Conservation (phyloP, 2,888 invertebrate species). For the Drosophila ustulata region DNA sequence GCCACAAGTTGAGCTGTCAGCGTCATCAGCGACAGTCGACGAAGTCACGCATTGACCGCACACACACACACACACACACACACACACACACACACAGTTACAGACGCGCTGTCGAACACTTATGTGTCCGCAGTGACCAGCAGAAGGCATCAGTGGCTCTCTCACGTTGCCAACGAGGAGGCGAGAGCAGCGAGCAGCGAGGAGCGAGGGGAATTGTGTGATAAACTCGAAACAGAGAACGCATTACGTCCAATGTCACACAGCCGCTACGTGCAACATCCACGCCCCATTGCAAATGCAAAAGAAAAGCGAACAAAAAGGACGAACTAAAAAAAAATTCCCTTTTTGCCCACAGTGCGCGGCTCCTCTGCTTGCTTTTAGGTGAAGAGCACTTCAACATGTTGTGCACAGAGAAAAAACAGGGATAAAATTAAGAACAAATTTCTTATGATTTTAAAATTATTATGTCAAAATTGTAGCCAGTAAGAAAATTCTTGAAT, state of each 20-base stretch:
- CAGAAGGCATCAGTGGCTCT: conserved; percentile 39
- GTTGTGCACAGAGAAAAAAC: too few relatives aligned
- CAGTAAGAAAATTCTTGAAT: too few relatives aligned
- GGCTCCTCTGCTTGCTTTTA: neutral
- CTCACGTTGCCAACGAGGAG: conserved; percentile 46
- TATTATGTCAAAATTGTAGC: too few relatives aligned
- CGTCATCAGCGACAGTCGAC: conserved; percentile 1
- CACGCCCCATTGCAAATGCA: conserved; percentile 44
- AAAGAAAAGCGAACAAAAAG: conserved; percentile 30
- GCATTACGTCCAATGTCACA: conserved; percentile 58
- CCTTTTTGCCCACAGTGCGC: conserved; percentile 23
- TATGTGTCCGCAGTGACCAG: conserved; percentile 29
- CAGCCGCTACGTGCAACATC: conserved; percentile 58
- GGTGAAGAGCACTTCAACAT: neutral
- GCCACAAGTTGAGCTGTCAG: conserved; percentile 38
- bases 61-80: neutral
- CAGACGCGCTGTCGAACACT: neutral
- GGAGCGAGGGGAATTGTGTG: conserved; percentile 12
- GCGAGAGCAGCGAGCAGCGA: neutral
- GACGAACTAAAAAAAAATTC: conserved; percentile 52
- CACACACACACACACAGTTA: neutral
- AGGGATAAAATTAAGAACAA: too few relatives aligned
- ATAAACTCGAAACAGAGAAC: conserved; percentile 61
- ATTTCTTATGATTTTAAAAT: too few relatives aligned
- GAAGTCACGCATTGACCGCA: conserved; percentile 38